A percentile compares a stretch with the other conserved stretches of the same genome.
phyloP scores from a whole-genome alignment of 2,797 vertebrate species.

The Hirundo rustica region DNA sequence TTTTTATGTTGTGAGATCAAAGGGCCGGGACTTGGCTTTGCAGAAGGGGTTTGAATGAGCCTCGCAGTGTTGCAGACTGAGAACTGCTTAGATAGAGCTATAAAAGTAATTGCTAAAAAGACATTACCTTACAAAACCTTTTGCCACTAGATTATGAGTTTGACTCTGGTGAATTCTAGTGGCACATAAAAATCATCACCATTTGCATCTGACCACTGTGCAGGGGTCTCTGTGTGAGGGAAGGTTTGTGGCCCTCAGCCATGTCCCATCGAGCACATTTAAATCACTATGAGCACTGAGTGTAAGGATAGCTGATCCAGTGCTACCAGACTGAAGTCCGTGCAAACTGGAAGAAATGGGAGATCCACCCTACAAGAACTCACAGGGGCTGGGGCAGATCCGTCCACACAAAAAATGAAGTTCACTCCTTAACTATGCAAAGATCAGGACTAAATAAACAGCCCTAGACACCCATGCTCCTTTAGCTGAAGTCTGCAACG shows the following conservation, averaged over 20 bases:
- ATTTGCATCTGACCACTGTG: not conserved
- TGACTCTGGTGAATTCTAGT: not conserved
- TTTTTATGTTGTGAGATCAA: constrained; percentile 19
- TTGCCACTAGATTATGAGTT: not conserved
- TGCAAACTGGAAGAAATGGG: not conserved
- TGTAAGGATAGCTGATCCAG: not conserved
- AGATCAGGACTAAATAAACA: not conserved
- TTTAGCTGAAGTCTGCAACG: not conserved
- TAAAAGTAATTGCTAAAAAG: not conserved
- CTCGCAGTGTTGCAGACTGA: not conserved
- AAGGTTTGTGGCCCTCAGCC: not conserved
- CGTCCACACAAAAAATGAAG: not conserved
- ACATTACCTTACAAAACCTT: not conserved
- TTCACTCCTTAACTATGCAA: not conserved
- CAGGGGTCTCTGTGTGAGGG: not conserved
- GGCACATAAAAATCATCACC: not conserved
- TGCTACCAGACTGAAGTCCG: not conserved
- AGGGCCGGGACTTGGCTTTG: not conserved
- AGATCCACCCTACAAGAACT: not conserved
- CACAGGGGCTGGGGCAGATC: not conserved
- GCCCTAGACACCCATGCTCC: not conserved
- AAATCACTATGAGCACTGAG: not conserved
- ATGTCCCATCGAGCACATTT: not conserved
- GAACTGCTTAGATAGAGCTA: not conserved
- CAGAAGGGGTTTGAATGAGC: not conserved